A percentile compares a stretch with the other conserved stretches of the same genome.
phyloP scores from a whole-genome alignment of 2,797 vertebrate genomes.

The Natrix natrix region DNA sequence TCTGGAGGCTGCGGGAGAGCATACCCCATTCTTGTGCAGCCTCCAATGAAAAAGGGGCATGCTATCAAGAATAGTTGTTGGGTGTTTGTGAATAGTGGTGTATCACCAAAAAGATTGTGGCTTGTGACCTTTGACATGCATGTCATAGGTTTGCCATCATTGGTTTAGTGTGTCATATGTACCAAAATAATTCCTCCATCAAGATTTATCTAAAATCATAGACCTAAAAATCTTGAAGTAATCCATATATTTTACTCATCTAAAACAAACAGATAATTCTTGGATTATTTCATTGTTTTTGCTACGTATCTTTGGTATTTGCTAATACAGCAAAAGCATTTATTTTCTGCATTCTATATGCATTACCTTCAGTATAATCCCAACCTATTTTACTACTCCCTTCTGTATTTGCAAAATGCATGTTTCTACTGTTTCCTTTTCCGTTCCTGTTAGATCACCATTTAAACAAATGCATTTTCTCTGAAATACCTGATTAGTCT shows the following conservation, averaged over 20 bases:
- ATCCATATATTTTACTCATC: not conserved
- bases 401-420: not conserved
- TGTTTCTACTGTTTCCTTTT: not conserved
- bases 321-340: not conserved
- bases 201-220: not conserved
- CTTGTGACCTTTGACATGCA: not conserved
- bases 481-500: not conserved
- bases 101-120: not conserved
- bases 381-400: not conserved
- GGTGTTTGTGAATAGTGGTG: not conserved
- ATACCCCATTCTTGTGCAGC: not conserved
- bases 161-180: not conserved
- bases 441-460: not conserved
- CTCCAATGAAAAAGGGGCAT: not conserved
- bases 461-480: constrained; percentile 5
- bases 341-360: not conserved
- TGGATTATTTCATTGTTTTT: not conserved
- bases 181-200: not conserved
- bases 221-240: not conserved
- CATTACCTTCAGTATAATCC: not conserved
- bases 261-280: not conserved
- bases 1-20: not conserved
- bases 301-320: not conserved
- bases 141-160: not conserved
- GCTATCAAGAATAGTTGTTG: not conserved